phyloP scores from a whole-genome alignment of 2,797 vertebrate species.

The Steatocranus sp. region DNA sequence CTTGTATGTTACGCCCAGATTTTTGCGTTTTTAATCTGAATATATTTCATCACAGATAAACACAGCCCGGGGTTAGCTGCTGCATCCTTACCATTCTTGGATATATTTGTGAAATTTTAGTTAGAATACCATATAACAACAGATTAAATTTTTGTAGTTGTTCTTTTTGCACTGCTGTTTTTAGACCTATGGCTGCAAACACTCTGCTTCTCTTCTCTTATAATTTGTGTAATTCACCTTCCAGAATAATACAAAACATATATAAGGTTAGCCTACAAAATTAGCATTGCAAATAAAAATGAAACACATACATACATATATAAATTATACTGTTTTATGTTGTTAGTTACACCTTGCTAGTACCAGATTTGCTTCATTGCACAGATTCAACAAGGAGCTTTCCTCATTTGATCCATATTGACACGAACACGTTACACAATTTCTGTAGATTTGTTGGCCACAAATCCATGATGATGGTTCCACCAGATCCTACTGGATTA shows the following conservation, averaged over 20 bases:
- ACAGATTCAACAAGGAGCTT: neutral
- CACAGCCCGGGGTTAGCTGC: neutral
- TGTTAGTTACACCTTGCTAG: neutral
- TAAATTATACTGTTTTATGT: neutral
- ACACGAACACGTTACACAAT: neutral
- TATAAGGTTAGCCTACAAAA: neutral
- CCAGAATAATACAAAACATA: neutral
- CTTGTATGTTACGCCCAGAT: neutral
- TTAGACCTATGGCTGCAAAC: neutral
- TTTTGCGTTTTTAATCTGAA: neutral
- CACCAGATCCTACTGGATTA: neutral
- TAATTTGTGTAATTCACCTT: neutral
- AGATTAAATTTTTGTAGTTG: neutral
- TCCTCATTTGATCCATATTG: neutral
- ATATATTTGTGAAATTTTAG: neutral
- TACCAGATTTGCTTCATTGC: neutral
- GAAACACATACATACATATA: neutral
- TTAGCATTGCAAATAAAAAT: neutral
- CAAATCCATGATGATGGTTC: neutral
- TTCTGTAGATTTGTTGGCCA: neutral
- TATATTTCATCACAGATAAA: neutral
- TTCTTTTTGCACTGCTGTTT: neutral
- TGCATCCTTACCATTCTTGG: neutral
- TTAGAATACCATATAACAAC: neutral
- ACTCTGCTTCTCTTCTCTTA: neutral